Percentiles rank a stretch among this genome's conserved stretches.
These are phyloP conservation scores for Ditylenchus weischeri DNA, from an alignment of 2,888 invertebrate species.

Conservation along the genomic window DNA sequence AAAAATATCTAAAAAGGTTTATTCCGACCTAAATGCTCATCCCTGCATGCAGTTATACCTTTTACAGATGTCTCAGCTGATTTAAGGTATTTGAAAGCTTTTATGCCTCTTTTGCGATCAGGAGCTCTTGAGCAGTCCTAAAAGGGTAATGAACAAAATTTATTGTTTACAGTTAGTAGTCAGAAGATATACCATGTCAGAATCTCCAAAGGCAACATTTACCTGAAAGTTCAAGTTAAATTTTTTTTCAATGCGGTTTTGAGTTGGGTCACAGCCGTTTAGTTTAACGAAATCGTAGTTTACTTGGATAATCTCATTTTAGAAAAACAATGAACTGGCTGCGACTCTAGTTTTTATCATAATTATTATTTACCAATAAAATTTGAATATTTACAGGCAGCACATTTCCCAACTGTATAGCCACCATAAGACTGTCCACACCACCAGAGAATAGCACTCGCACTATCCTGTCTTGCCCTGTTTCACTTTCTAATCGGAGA, in stretches of 20 bases:
- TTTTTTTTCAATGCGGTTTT: no score
- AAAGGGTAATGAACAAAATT: not conserved
- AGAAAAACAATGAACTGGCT: no score
- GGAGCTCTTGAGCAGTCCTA: conserved; percentile 37
- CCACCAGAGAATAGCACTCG: conserved; percentile 86
- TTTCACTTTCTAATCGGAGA: not conserved
- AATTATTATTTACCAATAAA: conserved; percentile 24
- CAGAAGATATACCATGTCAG: conserved; percentile 22
- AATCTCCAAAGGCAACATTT: conserved; percentile 44
- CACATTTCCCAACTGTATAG: conserved; percentile 74
- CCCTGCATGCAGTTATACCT: not conserved
- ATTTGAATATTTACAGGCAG: conserved; percentile 55
- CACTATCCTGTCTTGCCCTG: not conserved
- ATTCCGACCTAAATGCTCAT: no score
- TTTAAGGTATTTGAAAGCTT: conserved; percentile 71
- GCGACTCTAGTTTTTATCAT: no score
- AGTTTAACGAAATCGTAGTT: no score
- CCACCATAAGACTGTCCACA: conserved; percentile 87
- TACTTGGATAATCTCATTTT: no score
- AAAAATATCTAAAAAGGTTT: not conserved
- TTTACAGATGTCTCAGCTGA: conserved; percentile 59
- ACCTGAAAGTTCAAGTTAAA: conserved; percentile 11
- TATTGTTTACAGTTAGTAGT: not conserved
- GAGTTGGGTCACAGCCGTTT: no score
- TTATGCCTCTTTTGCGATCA: conserved; percentile 43